Evolutionary conservation across 2,888 invertebrate genomes (phyloP).

Genomic region (Eugnorisma glareosa): DNA sequence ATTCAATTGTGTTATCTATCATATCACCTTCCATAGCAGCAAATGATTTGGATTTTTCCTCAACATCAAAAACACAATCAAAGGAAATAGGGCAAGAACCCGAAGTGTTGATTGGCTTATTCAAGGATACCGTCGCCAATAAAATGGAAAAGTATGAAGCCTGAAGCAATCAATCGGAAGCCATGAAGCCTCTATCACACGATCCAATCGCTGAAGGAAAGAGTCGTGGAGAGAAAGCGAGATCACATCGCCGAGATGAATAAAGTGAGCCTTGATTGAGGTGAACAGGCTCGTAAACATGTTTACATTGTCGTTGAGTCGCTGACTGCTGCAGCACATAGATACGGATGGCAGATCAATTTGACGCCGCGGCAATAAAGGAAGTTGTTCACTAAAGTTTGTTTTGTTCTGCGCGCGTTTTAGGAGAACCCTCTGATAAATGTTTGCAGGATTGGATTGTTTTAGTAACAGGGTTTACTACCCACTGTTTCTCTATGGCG

Average conservation of each 20-base stretch:
- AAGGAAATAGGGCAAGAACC: conserved; percentile 51
- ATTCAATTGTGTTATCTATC: conserved; percentile 30
- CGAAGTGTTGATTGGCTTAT: conserved; percentile 64
- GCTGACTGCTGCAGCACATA: conserved; percentile 16
- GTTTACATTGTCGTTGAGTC: conserved; percentile 65
- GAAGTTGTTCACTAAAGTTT: conserved; percentile 60
- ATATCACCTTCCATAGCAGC: conserved; percentile 33
- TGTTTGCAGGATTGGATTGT: conserved; percentile 31
- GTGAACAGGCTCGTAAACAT: conserved; percentile 73
- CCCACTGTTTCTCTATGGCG: neutral
- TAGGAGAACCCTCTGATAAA: conserved; percentile 40
- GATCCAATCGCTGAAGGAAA: conserved; percentile 53
- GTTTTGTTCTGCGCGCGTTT: conserved; percentile 62
- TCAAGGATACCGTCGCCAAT: conserved; percentile 59
- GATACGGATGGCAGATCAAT: conserved; percentile 48
- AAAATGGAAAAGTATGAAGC: conserved; percentile 62
- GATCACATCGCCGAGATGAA: conserved; percentile 66
- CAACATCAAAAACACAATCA: conserved; percentile 51
- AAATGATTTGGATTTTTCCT: conserved; percentile 53
- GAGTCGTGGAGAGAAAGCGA: conserved; percentile 38
- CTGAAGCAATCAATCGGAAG: conserved; percentile 60
- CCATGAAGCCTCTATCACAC: conserved; percentile 56
- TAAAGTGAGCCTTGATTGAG: conserved; percentile 66
- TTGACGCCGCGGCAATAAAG: conserved; percentile 40
- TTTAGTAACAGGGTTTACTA: conserved; percentile 45